These are phyloP conservation scores for Oligia strigilis DNA, from an alignment of 2,888 invertebrate genomes.

Conservation along the genomic window DNA sequence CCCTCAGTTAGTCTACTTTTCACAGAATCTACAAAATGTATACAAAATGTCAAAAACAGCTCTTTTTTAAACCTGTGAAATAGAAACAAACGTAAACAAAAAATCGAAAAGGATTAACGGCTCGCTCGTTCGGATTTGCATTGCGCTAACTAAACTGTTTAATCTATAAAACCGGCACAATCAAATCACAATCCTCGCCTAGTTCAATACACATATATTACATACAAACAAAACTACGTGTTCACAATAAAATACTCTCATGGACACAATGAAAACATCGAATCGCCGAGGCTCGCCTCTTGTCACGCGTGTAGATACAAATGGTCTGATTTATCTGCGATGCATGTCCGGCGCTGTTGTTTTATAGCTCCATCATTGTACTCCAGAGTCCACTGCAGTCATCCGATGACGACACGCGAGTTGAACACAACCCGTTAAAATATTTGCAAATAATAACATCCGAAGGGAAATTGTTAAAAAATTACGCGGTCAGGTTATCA, in stretches of 20 bases:
- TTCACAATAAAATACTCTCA: conserved; percentile 64
- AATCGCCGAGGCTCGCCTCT: conserved; percentile 72
- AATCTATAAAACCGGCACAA: conserved; percentile 57
- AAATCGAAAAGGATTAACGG: conserved; percentile 25
- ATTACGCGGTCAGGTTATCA: not conserved
- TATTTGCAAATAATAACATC: conserved; percentile 51
- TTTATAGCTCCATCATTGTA: conserved; percentile 81
- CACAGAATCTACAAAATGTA: not conserved
- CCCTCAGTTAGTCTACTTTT: not conserved
- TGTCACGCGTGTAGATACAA: conserved; percentile 78
- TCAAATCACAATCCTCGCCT: conserved; percentile 56
- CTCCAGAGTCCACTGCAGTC: conserved; percentile 75
- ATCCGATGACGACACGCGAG: conserved; percentile 65
- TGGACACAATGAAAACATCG: conserved; percentile 75
- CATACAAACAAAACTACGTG: conserved; percentile 59
- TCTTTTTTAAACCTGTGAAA: conserved; percentile 23
- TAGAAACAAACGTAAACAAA: conserved; percentile 34
- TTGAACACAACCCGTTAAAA: conserved; percentile 57
- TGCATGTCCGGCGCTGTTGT: conserved; percentile 79
- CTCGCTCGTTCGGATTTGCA: conserved; percentile 42
- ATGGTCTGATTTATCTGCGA: conserved; percentile 82
- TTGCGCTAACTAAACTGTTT: conserved; percentile 57
- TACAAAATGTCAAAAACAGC: not conserved
- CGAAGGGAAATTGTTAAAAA: conserved; percentile 37
- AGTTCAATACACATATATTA: conserved; percentile 53